These are phyloP conservation scores for Sinocyclocheilus anophthalmus DNA, from an alignment of 2,113 vertebrate species.

Conservation along the genomic window DNA sequence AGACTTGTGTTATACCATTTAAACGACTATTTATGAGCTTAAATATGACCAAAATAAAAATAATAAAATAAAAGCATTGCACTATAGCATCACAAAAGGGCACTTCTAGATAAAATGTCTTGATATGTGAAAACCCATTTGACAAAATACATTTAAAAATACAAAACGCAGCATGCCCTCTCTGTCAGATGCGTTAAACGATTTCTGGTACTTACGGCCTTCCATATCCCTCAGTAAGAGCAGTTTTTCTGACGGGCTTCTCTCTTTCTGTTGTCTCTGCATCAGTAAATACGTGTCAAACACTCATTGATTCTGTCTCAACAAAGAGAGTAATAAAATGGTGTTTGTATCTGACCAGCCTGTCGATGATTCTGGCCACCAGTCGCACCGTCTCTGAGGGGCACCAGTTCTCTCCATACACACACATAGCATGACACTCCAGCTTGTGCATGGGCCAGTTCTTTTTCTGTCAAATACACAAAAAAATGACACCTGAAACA, in stretches of 20 bases:
- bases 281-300: neutral
- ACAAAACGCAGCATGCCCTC: neutral
- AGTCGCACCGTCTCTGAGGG: conserved; percentile 90
- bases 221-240: conserved; percentile 86
- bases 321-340: neutral
- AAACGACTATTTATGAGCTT: neutral
- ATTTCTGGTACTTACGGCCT: conserved; percentile 82
- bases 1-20: too few species aligned
- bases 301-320: neutral
- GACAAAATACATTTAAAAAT: neutral
- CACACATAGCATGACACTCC: conserved; percentile 89
- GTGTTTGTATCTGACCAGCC: conserved; percentile 80
- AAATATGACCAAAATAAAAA: neutral
- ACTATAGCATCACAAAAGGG: neutral
- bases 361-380: conserved; percentile 88
- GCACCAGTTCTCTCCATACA: conserved; percentile 88
- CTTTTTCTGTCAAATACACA: conserved; percentile 78
- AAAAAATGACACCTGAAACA: neutral
- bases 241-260: conserved; percentile 83
- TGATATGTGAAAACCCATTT: neutral
- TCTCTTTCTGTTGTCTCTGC: conserved; percentile 86
- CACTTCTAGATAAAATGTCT: neutral
- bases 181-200: neutral
- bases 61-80: neutral
- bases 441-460: conserved; percentile 97